These are phyloP conservation scores for Drosophila subpulchrella DNA, from an alignment of 1,140 invertebrate genomes.

Conservation along the genomic window DNA sequence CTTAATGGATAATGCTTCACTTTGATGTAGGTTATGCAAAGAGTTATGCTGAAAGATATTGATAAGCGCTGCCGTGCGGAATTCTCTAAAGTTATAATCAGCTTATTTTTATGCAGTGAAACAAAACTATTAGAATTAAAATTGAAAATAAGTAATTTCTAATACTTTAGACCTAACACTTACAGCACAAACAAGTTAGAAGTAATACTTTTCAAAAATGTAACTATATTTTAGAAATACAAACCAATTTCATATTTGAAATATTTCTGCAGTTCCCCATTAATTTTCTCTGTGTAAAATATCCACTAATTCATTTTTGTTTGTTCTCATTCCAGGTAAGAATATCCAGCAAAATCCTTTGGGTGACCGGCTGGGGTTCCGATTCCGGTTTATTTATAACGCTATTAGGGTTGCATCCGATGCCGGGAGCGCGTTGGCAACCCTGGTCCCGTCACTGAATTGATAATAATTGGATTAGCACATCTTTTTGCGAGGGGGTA, in stretches of 20 bases:
- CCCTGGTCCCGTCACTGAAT: conserved; percentile 71
- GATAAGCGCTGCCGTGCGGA: conserved; percentile 21
- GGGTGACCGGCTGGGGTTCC: conserved; percentile 10
- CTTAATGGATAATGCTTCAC: conserved; percentile 55
- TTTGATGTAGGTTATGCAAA: conserved; percentile 66
- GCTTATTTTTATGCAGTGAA: conserved; percentile 5
- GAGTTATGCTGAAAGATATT: conserved; percentile 46
- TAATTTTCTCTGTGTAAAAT: neutral
- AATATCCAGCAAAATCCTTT: conserved; percentile 42
- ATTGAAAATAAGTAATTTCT: too few species aligned
- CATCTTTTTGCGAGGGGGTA: conserved; percentile 45
- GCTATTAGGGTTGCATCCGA: conserved; percentile 20
- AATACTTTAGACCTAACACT: too few species aligned
- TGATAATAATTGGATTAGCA: conserved; percentile 84
- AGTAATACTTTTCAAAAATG: too few species aligned
- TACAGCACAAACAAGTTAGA: too few species aligned
- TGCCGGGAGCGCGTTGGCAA: conserved; percentile 6
- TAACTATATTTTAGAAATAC: neutral
- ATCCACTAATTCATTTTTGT: conserved; percentile 23
- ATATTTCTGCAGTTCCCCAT: neutral
- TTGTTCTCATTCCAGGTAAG: conserved; percentile 66
- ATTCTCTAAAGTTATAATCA: conserved; percentile 28
- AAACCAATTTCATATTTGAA: neutral
- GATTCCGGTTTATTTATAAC: conserved; percentile 69
- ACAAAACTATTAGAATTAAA: too few species aligned